Evolutionary conservation across 2,888 invertebrate genomes (phyloP).

Genomic region (Limnephilus marmoratus): DNA sequence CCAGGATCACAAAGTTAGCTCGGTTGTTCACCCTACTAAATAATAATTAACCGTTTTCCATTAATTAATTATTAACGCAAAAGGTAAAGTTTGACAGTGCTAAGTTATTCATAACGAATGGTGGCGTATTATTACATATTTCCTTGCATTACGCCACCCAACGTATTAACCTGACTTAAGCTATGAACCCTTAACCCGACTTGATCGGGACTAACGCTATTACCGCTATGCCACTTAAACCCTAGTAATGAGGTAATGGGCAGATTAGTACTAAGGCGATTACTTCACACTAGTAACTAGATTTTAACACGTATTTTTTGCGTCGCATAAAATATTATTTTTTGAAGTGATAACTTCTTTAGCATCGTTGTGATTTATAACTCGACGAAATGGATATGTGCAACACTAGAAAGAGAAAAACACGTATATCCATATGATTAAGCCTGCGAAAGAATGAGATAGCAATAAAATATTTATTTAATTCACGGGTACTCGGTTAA

Average conservation of each 20-base stretch:
- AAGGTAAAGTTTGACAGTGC: neutral
- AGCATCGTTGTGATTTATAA: too few relatives aligned
- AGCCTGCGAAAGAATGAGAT: too few relatives aligned
- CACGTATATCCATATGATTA: too few relatives aligned
- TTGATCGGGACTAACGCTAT: conserved; percentile 29
- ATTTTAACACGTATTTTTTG: neutral
- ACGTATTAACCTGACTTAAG: conserved; percentile 31
- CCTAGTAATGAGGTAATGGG: neutral
- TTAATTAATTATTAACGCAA: neutral
- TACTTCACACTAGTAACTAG: neutral
- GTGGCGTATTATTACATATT: neutral
- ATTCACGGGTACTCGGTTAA: too few relatives aligned
- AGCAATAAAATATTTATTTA: too few relatives aligned
- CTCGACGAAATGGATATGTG: too few relatives aligned
- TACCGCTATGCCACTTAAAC: conserved; percentile 11
- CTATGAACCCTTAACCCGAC: conserved; percentile 21
- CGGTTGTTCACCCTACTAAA: neutral
- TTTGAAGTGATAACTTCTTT: too few relatives aligned
- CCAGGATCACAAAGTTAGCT: neutral
- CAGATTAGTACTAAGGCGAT: neutral
- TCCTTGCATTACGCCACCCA: neutral
- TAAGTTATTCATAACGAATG: neutral
- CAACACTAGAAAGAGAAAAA: too few relatives aligned
- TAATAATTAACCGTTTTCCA: neutral
- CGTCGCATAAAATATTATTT: neutral